Percentiles rank a stretch among this genome's conserved stretches.
phyloP scores from a whole-genome alignment of 1,140 invertebrate genomes.

The Callitettix versicolor region DNA sequence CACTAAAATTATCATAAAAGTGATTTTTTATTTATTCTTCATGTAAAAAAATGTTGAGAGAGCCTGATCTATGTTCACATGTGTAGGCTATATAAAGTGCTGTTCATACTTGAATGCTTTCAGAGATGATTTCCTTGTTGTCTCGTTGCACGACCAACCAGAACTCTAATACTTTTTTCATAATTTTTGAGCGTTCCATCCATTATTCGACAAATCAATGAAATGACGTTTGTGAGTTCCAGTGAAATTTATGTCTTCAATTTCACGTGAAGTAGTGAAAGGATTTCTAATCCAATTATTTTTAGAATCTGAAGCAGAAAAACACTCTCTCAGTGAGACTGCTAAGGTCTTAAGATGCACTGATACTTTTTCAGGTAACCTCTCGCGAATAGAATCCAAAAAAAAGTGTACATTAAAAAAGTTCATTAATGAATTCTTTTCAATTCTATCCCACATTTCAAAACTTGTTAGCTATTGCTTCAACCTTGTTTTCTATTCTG shows the following conservation, averaged over 20 bases:
- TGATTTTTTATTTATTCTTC: not conserved
- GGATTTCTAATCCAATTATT: constrained; percentile 7
- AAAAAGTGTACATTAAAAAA: too few species aligned
- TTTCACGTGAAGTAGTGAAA: not conserved
- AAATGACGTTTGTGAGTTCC: not conserved
- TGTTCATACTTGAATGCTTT: not conserved
- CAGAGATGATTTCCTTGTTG: not conserved
- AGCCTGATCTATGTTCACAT: constrained; percentile 7
- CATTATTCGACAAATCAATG: not conserved
- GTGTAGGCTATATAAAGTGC: constrained; percentile 1
- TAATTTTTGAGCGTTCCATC: not conserved
- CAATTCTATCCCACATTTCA: too few species aligned
- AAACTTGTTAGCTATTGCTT: too few species aligned
- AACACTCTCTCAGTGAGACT: not conserved
- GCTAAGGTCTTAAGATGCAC: not conserved
- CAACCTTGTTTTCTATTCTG: too few species aligned
- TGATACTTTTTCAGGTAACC: too few species aligned
- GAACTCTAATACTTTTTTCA: not conserved
- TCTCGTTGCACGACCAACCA: not conserved
- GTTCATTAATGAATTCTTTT: too few species aligned
- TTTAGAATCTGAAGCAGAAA: not conserved
- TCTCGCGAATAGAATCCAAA: too few species aligned
- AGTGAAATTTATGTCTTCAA: not conserved
- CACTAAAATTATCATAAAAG: not conserved
- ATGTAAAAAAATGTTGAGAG: too few species aligned